Percentiles rank a stretch among this genome's conserved stretches.
phyloP scores from a whole-genome alignment of 1,140 invertebrate species.

The Drusus annulatus region DNA sequence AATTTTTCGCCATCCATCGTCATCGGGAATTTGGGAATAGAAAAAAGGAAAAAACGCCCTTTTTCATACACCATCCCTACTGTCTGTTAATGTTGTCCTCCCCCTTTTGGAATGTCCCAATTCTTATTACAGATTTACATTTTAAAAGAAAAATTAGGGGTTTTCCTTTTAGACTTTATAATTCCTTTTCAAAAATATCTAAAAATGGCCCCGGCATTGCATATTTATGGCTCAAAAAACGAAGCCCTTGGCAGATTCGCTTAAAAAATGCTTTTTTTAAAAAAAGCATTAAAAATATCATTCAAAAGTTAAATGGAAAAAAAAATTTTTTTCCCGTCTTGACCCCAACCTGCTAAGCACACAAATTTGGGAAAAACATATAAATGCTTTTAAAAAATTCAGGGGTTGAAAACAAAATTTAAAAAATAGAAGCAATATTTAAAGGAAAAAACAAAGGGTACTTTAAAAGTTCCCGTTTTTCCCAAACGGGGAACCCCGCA shows the following conservation, averaged over 20 bases:
- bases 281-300: too few species aligned
- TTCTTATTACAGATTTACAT: constrained; percentile 1
- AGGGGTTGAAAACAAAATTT: too few species aligned
- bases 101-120: background rate
- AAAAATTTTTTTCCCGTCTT: too few species aligned
- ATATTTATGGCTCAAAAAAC: constrained; percentile 16
- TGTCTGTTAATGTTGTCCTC: too few species aligned
- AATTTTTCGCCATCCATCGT: constrained; percentile 46
- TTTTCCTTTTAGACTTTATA: background rate
- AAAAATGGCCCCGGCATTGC: constrained; percentile 6
- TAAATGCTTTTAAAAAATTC: too few species aligned
- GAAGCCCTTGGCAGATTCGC: background rate
- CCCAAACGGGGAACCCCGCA: too few species aligned
- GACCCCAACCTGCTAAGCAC: too few species aligned
- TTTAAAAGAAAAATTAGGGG: constrained; percentile 33
- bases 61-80: background rate
- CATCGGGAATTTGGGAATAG: constrained; percentile 32
- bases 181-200: constrained; percentile 18
- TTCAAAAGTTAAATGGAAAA: too few species aligned
- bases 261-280: background rate
- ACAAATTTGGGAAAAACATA: too few species aligned
- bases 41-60: constrained; percentile 5
- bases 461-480: too few species aligned
- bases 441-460: too few species aligned
- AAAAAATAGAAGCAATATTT: too few species aligned